These are phyloP conservation scores for Salpingus planirostris DNA, from an alignment of 2,888 invertebrate genomes.

Conservation along the genomic window DNA sequence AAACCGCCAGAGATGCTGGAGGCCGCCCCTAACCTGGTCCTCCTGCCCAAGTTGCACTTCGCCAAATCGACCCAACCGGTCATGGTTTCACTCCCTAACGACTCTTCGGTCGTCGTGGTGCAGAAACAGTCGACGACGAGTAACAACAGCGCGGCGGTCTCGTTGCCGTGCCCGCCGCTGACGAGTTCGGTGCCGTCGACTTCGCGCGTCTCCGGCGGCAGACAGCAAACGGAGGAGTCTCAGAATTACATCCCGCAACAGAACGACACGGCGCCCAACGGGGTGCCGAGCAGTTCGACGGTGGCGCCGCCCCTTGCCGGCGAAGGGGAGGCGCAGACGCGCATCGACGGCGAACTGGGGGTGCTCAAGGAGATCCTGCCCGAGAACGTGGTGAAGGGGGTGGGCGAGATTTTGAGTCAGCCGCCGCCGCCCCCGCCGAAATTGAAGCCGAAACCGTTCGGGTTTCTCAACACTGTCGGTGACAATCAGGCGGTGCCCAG, in stretches of 20 bases:
- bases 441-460: slow-evolving; percentile 42
- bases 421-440: slow-evolving; percentile 40
- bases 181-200: neutral
- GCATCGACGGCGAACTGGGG: slow-evolving; percentile 21
- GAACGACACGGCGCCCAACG: slow-evolving; percentile 11
- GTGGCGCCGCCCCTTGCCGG: neutral
- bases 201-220: slow-evolving; percentile 11
- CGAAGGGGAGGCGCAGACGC: slow-evolving; percentile 7
- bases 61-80: slow-evolving; percentile 2
- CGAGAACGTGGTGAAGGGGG: slow-evolving; percentile 29
- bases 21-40: slow-evolving; percentile 7
- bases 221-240: slow-evolving; percentile 18
- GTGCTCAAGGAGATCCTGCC: slow-evolving; percentile 27
- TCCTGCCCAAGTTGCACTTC: slow-evolving; percentile 12
- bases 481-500: slow-evolving; percentile 34
- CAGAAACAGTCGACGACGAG: too few relatives aligned
- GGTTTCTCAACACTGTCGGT: slow-evolving; percentile 39
- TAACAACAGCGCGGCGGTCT: slow-evolving; percentile 9
- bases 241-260: slow-evolving; percentile 33
- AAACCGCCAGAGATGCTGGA: slow-evolving; percentile 5
- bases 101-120: neutral
- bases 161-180: slow-evolving; percentile 7
- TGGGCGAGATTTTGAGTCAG: slow-evolving; percentile 30
- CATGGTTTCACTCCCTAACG: too few relatives aligned
- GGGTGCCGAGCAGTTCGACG: neutral